A percentile compares a stretch with the other conserved stretches of the same genome.
Evolutionary conservation across 2,888 invertebrate genomes (phyloP).

Genomic region (Hirtodrosophila confusa): DNA sequence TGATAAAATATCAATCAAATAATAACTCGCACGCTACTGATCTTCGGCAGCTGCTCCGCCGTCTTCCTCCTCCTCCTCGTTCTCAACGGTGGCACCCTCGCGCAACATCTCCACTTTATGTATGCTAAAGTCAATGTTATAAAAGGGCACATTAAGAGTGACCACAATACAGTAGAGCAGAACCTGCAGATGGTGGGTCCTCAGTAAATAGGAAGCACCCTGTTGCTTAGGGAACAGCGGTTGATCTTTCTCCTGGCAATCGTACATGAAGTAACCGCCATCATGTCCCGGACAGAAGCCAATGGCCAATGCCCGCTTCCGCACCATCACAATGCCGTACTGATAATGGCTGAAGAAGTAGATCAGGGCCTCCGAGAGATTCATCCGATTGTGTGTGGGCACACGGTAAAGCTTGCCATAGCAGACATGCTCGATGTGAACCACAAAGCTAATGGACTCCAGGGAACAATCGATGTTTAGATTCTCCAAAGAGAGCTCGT

Average conservation of each 20-base stretch:
- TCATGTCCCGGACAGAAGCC: slow-evolving; percentile 83
- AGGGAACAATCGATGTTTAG: slow-evolving; percentile 86
- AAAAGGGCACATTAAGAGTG: slow-evolving; percentile 86
- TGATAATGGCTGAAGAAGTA: slow-evolving; percentile 86
- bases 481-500: slow-evolving; percentile 86
- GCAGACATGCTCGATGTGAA: slow-evolving; percentile 86
- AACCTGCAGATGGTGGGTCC: slow-evolving; percentile 86
- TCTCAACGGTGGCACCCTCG: slow-evolving; percentile 61
- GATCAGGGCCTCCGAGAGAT: slow-evolving; percentile 87
- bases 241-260: slow-evolving; percentile 87
- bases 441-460: slow-evolving; percentile 86
- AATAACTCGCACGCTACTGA: slow-evolving; percentile 16
- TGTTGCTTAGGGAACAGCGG: slow-evolving; percentile 87
- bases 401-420: slow-evolving; percentile 87
- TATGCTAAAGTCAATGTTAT: slow-evolving; percentile 86
- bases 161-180: slow-evolving; percentile 87
- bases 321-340: slow-evolving; percentile 86
- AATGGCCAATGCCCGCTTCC: slow-evolving; percentile 85
- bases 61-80: slow-evolving; percentile 63
- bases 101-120: slow-evolving; percentile 81
- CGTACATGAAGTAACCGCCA: slow-evolving; percentile 88
- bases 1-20: slow-evolving; percentile 18
- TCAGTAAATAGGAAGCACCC: slow-evolving; percentile 87
- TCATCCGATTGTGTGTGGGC: slow-evolving; percentile 85
- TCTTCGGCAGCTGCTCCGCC: slow-evolving; percentile 30